A percentile compares a stretch with the other conserved stretches of the same genome.
Conservation (phyloP, 2,797 vertebrate genomes). For the Paguma larvata region DNA sequence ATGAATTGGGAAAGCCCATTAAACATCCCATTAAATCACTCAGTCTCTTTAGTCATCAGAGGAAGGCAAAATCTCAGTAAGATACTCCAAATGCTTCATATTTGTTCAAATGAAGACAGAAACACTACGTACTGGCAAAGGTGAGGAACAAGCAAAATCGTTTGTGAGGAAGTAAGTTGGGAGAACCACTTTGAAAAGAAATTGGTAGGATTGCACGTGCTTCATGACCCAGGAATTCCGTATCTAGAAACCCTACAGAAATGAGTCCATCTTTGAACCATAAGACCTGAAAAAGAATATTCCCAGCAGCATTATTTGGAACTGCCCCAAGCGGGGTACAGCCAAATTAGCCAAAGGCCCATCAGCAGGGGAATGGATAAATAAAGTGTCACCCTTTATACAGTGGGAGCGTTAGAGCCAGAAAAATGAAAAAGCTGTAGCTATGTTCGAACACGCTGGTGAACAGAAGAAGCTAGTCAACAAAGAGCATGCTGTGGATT, state of each 20-base stretch:
- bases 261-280: background rate
- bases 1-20: background rate
- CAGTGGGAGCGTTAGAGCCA: background rate
- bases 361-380: background rate
- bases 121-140: background rate
- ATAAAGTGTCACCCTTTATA: background rate
- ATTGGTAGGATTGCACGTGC: background rate
- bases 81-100: accelerated
- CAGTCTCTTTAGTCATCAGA: background rate
- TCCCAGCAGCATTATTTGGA: background rate
- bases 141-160: background rate
- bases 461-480: background rate
- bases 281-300: background rate
- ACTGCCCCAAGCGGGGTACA: background rate
- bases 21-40: background rate
- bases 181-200: background rate
- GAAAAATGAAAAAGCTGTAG: background rate
- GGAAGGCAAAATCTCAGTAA: background rate
- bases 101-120: background rate
- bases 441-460: background rate
- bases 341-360: background rate
- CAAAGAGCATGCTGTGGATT: background rate
- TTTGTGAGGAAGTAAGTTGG: background rate
- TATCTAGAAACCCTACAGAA: background rate
- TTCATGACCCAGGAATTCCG: background rate